Evolutionary conservation across 2,113 vertebrate species (phyloP).

Genomic region (Etia nguti): DNA sequence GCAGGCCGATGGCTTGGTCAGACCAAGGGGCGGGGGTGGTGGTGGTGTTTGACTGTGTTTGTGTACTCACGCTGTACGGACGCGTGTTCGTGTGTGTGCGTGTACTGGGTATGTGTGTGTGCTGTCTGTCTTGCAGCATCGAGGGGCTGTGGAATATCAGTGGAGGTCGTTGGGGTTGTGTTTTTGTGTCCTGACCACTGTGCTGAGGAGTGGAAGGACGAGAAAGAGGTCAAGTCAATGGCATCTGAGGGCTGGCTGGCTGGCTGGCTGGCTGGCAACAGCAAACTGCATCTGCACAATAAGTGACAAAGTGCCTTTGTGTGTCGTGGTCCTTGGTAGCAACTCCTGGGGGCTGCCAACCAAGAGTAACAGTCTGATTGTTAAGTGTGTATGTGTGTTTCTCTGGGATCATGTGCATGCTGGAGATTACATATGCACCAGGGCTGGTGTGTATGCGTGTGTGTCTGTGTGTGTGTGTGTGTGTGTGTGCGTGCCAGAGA

Average conservation of each 20-base stretch:
- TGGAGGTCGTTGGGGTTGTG: conserved; percentile 69
- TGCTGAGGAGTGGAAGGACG: conserved; percentile 64
- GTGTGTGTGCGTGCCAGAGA: conserved; percentile 27
- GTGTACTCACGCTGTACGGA: conserved; percentile 38
- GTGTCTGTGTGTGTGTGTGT: conserved; percentile 10
- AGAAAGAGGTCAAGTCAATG: conserved; percentile 58
- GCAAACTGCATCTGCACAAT: conserved; percentile 67
- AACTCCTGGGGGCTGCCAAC: conserved; percentile 36
- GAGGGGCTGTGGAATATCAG: conserved; percentile 65
- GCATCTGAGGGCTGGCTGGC: conserved; percentile 62
- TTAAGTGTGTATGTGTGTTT: conserved; percentile 4
- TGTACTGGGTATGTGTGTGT: conserved; percentile 23
- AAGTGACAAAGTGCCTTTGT: conserved; percentile 71
- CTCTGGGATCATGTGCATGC: conserved; percentile 37
- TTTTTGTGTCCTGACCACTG: conserved; percentile 58
- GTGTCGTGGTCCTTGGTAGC: conserved; percentile 54
- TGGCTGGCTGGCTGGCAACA: conserved; percentile 56
- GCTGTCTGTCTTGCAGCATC: conserved; percentile 70
- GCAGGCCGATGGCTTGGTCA: conserved; percentile 67
- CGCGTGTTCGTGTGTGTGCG: not conserved
- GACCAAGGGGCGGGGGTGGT: conserved; percentile 2
- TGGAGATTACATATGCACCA: conserved; percentile 58
- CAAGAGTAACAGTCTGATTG: conserved; percentile 72
- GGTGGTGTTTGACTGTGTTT: conserved; percentile 13
- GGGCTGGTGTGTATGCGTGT: not conserved